Base-by-base conservation (phyloP, 1,140 invertebrate genomes). In the Rhizoglyphus robini region DNA sequence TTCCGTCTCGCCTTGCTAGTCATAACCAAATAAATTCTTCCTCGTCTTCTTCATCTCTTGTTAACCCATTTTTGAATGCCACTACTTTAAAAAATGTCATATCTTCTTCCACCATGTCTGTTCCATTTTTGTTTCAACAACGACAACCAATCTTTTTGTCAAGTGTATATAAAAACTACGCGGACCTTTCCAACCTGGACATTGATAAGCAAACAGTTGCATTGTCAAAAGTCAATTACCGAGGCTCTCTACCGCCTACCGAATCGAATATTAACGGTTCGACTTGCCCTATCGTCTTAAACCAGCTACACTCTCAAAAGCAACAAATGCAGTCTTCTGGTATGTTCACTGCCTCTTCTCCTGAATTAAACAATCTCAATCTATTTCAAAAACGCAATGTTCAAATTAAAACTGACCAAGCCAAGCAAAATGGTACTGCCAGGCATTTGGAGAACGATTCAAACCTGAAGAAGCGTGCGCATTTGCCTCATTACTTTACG, bases 111-210 rank as follows among this genome's bases (percentile, higher is more conserved):
- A 30, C 54, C 5, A 29, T 30, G 32, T 58, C 54, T 4, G 30
- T 58, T 13, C 20, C 20, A 30, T 30, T 30, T 30, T 11, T 58
- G 4, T 15, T 58, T 41, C 32, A 46, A 41, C 59, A 61, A 41
- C 62, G 25, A 1, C 41, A 20, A 25, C 2, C 48, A n/a, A 51
- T 23, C 3, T 8, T 25, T 23, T 3, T 51, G 15, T 51, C 48
- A n/a, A 51, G 29, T 51, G n/a, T 51, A 23, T 64, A 64, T 64
- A n/a, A 30, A 5, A 64, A 64, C 36, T 64, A 48, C 36, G 30
- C 29, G 3, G 62, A 64, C 36, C 27, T 64, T 15, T 64, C 62
- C 13, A 64, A 51, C n/a, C 25, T 64, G 25, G 62, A 25, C 20
- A 29, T 64, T 3, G 46, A 64, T 15, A 30, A 48, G 38, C 23